phyloP scores from a whole-genome alignment of 2,888 invertebrate species.

The Rhynchonema sp. region DNA sequence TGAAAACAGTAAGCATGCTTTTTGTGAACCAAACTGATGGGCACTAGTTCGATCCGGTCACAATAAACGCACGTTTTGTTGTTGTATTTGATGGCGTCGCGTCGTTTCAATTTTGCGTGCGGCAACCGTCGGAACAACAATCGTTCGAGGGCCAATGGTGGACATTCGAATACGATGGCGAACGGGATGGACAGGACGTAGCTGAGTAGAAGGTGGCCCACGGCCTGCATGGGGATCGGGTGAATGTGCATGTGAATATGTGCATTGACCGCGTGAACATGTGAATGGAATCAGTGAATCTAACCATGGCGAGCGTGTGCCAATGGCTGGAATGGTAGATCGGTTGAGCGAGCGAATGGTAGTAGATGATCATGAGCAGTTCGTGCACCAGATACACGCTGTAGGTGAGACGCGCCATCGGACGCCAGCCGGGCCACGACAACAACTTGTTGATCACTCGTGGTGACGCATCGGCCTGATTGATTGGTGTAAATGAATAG shows the following conservation, averaged over 20 bases:
- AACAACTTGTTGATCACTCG: background rate
- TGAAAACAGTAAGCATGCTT: too few species aligned
- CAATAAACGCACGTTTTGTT: background rate
- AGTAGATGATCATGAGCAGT: background rate
- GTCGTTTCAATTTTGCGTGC: background rate
- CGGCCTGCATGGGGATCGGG: too few species aligned
- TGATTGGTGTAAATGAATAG: too few species aligned
- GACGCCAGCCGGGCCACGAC: background rate
- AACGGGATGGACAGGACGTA: too few species aligned
- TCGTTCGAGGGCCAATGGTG: background rate
- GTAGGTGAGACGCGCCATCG: background rate
- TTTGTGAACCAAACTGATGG: too few species aligned
- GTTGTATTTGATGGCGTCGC: background rate
- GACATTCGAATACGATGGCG: background rate
- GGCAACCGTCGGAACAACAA: background rate
- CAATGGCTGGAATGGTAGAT: background rate
- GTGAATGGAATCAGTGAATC: too few species aligned
- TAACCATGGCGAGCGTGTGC: too few species aligned
- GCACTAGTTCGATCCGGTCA: too few species aligned
- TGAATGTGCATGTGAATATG: too few species aligned
- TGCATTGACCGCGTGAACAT: too few species aligned
- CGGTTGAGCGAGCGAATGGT: background rate
- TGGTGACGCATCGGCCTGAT: background rate
- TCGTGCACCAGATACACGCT: constrained; percentile 3
- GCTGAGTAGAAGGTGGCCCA: too few species aligned